phyloP scores from a whole-genome alignment of 2,797 vertebrate genomes.

The Psittacula derbiana region DNA sequence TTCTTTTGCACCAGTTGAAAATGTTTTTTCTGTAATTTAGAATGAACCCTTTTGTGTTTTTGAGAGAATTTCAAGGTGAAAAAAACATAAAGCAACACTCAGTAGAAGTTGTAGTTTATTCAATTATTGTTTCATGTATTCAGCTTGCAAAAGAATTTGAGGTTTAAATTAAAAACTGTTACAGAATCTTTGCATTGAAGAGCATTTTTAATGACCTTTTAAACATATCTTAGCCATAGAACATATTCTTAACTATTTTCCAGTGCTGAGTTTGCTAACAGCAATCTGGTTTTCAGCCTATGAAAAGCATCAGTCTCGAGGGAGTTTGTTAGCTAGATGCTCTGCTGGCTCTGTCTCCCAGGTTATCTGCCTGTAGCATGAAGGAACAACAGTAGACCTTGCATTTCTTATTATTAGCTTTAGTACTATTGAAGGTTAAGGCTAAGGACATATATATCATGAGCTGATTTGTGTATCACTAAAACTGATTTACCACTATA shows the following conservation, averaged over 20 bases:
- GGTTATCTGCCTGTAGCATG: conserved; percentile 48
- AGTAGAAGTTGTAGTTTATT: neutral
- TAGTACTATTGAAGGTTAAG: conserved; percentile 74
- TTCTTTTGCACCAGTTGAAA: neutral
- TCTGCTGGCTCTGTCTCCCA: conserved; percentile 15
- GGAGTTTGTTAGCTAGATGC: conserved; percentile 78
- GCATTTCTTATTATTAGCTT: conserved; percentile 64
- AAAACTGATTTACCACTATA: conserved; percentile 65
- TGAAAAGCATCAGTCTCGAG: conserved; percentile 54
- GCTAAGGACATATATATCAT: conserved; percentile 47
- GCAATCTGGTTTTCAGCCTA: conserved; percentile 68
- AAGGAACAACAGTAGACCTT: conserved; percentile 42
- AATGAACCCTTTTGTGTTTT: neutral
- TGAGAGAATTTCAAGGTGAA: neutral
- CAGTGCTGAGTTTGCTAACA: conserved; percentile 62
- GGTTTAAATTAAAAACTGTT: neutral
- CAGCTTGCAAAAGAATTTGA: neutral
- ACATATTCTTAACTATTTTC: conserved; percentile 9
- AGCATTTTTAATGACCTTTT: neutral
- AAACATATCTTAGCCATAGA: neutral
- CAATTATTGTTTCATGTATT: neutral
- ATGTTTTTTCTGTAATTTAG: neutral
- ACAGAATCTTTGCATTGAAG: neutral
- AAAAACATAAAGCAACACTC: neutral
- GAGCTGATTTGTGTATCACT: conserved; percentile 29